Conservation (phyloP, 2,888 invertebrate species). For the Pammene aurita region DNA sequence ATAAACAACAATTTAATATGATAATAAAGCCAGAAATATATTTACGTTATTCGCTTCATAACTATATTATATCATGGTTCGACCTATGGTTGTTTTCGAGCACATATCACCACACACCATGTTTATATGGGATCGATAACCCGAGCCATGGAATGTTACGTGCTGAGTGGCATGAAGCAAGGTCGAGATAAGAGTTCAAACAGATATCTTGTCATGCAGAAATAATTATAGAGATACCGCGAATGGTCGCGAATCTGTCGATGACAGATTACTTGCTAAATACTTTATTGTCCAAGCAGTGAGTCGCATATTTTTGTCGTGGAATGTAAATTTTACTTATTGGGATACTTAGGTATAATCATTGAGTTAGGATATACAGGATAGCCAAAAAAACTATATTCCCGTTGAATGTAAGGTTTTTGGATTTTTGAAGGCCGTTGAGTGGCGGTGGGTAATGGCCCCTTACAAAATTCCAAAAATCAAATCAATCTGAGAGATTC, state of each 20-base stretch:
- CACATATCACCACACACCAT: not conserved
- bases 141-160: constrained; percentile 9
- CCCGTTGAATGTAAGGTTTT: no score
- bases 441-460: no score
- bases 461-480: no score
- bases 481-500: no score
- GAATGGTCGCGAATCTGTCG: not conserved
- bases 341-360: no score
- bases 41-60: not conserved
- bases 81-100: no score
- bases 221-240: constrained; percentile 9
- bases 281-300: not conserved
- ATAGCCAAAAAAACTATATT: no score
- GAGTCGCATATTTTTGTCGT: not conserved
- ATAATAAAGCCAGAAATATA: constrained; percentile 13
- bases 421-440: no score
- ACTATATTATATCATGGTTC: no score
- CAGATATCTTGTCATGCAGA: constrained; percentile 12
- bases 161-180: not conserved
- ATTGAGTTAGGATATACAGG: no score
- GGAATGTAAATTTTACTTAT: no score
- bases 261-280: not conserved
- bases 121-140: constrained; percentile 11
- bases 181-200: constrained; percentile 16
- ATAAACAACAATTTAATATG: constrained; percentile 4